Percentiles rank a stretch among this genome's conserved stretches.
Evolutionary conservation across 2,113 vertebrate species (phyloP).

Genomic region (Cyprinodon brontotheroides): DNA sequence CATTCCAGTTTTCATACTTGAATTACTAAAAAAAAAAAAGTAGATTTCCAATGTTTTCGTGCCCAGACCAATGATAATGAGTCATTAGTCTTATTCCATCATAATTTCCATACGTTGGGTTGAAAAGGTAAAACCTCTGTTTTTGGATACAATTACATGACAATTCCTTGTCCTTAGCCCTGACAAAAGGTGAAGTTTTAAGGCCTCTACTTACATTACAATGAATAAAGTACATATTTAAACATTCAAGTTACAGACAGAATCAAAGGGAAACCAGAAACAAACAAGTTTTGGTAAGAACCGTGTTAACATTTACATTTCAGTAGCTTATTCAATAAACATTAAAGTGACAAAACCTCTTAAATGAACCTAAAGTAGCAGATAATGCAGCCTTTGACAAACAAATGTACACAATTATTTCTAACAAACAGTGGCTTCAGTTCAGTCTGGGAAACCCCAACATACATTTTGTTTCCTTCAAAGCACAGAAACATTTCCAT

Average conservation of each 20-base stretch:
- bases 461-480: not conserved
- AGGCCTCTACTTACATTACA: constrained; percentile 75
- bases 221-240: constrained; percentile 48
- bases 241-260: constrained; percentile 50
- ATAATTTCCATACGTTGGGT: constrained; percentile 31
- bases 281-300: constrained; percentile 44
- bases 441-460: constrained; percentile 4
- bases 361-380: constrained; percentile 15
- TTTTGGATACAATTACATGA: constrained; percentile 41
- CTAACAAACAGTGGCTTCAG: constrained; percentile 20
- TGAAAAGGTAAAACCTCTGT: constrained; percentile 44
- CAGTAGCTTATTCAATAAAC: constrained; percentile 14
- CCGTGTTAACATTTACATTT: constrained; percentile 30
- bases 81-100: constrained; percentile 21
- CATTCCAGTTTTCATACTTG: constrained; percentile 1
- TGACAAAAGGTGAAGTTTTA: constrained; percentile 62
- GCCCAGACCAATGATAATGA: constrained; percentile 12
- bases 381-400: constrained; percentile 10
- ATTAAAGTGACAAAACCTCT: constrained; percentile 19
- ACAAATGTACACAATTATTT: constrained; percentile 12
- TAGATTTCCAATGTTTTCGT: constrained; percentile 5
- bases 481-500: not conserved
- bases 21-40: constrained; percentile 41
- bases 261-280: constrained; percentile 33
- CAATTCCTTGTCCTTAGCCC: constrained; percentile 62